Base-by-base conservation (phyloP, 2,888 invertebrate species). In the Callyntrura guangdongensis region DNA sequence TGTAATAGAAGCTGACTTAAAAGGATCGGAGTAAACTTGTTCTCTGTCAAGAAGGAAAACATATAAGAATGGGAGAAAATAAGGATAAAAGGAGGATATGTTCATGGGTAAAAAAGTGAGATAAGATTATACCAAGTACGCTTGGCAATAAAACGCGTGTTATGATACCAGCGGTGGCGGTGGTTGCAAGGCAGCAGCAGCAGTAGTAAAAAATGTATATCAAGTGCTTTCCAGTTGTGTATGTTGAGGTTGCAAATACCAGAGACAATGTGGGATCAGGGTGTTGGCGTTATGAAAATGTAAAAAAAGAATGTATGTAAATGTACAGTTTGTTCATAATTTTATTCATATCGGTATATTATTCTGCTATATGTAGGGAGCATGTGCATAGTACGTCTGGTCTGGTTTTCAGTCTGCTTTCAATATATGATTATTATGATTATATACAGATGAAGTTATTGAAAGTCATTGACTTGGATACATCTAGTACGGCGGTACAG, bases 171-270 rank as follows among this genome's bases (percentile, higher is more conserved):
- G 74, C 47, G 74, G 47, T 12, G 69, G 69, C 4, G 36, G 69
- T 36, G 36, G 36, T 36, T 27, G 69, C 36, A 47, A n/a, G 6
- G 36, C n/a, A 59, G n/a, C 14, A 14, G 47, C 14, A 49, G 12
- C 49, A n/a, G n/a, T n/a, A n/a, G n/a, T n/a, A n/a, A 74, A 74
- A 49, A 74, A 74, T 22, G 53, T 36, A 69, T 74, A 74, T 74
- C 49, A 22, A 49, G 47, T 14, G 47, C 25, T 22, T 14, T 22
- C 22, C n/a, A 69, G 14, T 17, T 27, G 36, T 36, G 36, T 36
- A 36, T 6, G 67, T 22, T 49, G 74, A 72, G 72, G 1, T n/a
- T 25, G 47, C 74, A 74, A 74, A 53, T 49, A 11, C 20, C 36
- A 20, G 22, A 53, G 36, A 64, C 12, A 49, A 64, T n/a, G n/a